Evolutionary conservation across 2,113 vertebrate species (phyloP).

Genomic region (Syngnathoides biaculeatus): DNA sequence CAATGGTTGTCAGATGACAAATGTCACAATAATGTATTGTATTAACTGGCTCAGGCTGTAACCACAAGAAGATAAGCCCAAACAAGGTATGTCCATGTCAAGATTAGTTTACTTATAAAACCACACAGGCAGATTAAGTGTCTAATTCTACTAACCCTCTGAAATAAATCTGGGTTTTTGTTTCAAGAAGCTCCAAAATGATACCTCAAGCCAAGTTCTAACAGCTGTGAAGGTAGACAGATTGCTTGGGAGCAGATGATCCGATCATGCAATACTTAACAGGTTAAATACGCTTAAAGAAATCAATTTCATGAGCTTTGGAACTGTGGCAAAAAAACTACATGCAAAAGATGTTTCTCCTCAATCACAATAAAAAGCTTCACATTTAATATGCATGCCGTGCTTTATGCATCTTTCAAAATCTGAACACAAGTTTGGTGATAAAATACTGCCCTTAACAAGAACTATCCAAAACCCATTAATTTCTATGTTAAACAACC

Average conservation of each 20-base stretch:
- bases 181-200: conserved; percentile 63
- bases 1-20: background rate
- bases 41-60: conserved; percentile 66
- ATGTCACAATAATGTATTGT: conserved; percentile 59
- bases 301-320: conserved; percentile 55
- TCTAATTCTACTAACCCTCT: conserved; percentile 81
- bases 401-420: too few species aligned
- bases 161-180: conserved; percentile 85
- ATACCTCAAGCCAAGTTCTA: conserved; percentile 70
- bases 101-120: conserved; percentile 79
- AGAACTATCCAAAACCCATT: too few species aligned
- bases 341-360: too few species aligned
- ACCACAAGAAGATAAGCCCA: conserved; percentile 66
- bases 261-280: conserved; percentile 44
- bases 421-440: too few species aligned
- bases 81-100: conserved; percentile 72
- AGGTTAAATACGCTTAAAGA: conserved; percentile 42
- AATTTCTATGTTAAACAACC: background rate
- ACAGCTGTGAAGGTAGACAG: conserved; percentile 68
- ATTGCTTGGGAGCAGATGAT: conserved; percentile 58
- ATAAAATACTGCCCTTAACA: too few species aligned
- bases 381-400: too few species aligned
- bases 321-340: background rate
- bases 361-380: too few species aligned
- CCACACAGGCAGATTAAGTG: conserved; percentile 83